Conservation (phyloP, 2,797 vertebrate genomes). For the Centroberyx gerrardi region DNA sequence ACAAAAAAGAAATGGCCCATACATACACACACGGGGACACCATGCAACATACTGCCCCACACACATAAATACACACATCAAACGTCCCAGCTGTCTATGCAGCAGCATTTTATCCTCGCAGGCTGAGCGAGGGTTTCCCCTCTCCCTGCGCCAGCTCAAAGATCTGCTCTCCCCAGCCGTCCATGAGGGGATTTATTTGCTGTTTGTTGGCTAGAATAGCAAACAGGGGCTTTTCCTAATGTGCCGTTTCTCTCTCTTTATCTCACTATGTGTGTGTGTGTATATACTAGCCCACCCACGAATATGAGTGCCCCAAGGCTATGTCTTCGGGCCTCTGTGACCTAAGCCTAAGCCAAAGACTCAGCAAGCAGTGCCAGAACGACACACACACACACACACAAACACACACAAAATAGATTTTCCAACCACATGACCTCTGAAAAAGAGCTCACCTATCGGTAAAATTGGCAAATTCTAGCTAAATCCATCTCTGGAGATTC, state of each 20-base stretch:
- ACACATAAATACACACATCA: slow-evolving; percentile 24
- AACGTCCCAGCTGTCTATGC: neutral
- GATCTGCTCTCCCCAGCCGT: slow-evolving; percentile 20
- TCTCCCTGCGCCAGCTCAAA: slow-evolving; percentile 2
- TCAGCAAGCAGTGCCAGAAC: slow-evolving; percentile 39
- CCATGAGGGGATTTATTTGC: slow-evolving; percentile 52
- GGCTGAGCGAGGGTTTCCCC: neutral
- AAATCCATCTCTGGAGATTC: neutral
- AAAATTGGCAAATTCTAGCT: slow-evolving; percentile 13
- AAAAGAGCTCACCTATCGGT: slow-evolving; percentile 31
- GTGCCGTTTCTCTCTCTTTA: slow-evolving; percentile 6
- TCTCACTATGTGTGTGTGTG: slow-evolving; percentile 24
- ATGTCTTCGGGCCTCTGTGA: slow-evolving; percentile 64
- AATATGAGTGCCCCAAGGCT: slow-evolving; percentile 53
- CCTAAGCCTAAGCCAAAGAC: slow-evolving; percentile 53
- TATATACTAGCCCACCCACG: slow-evolving; percentile 78
- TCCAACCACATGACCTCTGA: slow-evolving; percentile 19
- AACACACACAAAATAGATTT: slow-evolving; percentile 3
- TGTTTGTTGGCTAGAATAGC: slow-evolving; percentile 52
- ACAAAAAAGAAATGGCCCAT: neutral
- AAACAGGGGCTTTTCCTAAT: slow-evolving; percentile 48
- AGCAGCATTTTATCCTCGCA: neutral
- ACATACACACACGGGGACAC: neutral
- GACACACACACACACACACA: slow-evolving; percentile 40
- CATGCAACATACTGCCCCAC: neutral